Base-by-base conservation (phyloP, 2,888 invertebrate species). In the Ichneumon xanthorius region DNA sequence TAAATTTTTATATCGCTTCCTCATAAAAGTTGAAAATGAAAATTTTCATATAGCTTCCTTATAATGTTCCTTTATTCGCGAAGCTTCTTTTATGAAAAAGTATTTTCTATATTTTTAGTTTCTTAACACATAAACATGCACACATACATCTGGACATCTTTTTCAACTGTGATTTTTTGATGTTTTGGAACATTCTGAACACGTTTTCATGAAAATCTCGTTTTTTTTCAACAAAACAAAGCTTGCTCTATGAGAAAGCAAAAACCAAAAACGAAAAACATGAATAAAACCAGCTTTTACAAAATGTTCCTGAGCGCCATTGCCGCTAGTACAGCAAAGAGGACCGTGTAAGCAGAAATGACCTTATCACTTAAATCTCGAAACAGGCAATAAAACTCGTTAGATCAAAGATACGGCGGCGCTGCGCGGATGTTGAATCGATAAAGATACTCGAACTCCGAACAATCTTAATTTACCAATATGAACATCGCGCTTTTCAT, bases 401-500 rank as follows among this genome's bases (percentile, higher is more conserved):
- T 22, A 75, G 58, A 33, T 68, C 11, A 11, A 30, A 26, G 55
- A 26, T 63, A 11, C 7, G 26, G 11, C 22, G 22, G 58, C 1
- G 14, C 58, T 58, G 2, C 14, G 26, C 9, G 61, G 11, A 37
- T 58, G 63, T 16, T 72, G 19, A 3, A 48, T 37, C 33, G 53
- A 82, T 83, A 55, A 83, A 83, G 37, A 79, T 63, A 30, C 40
- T 63, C 22, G 37, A 65, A 75, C 40, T 76, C 71, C n/a, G 50
- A 50, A 58, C 70, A 48, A 50, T 81, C 77, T 84, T 65, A 70
- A 67, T 70, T 55, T 50, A 45, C 73, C 22, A 73, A 77, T 81
- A 61, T 76, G 76, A 68, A 75, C 68, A 77, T 73, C 77, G 68
- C 67, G 22, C 16, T 80, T 80, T 48, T 80, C 61, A 80, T 85